phyloP scores from a whole-genome alignment of 2,797 vertebrate genomes.

The Cynodonichthys magdalenae region DNA sequence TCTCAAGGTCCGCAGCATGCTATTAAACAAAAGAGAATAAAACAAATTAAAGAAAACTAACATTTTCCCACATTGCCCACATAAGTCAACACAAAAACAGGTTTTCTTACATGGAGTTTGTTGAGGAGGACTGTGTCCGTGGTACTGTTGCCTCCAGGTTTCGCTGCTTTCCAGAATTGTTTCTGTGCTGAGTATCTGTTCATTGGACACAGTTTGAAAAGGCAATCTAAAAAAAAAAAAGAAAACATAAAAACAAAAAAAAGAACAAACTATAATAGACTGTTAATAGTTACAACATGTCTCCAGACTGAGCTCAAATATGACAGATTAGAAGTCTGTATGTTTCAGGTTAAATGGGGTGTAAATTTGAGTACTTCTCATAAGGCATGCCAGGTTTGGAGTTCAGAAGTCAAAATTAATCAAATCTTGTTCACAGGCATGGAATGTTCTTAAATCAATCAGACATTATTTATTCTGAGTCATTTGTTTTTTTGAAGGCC shows the following conservation, averaged over 20 bases:
- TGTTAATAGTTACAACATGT: background rate
- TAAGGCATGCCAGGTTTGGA: background rate
- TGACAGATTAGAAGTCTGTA: background rate
- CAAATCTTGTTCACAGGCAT: background rate
- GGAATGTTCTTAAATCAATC: background rate
- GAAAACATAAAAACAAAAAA: too few relatives aligned
- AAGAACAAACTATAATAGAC: background rate
- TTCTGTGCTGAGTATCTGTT: constrained; percentile 98
- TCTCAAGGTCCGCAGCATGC: constrained; percentile 97
- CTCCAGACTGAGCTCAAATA: background rate
- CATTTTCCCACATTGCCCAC: background rate
- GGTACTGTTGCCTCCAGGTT: constrained; percentile 94
- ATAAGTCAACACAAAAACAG: background rate
- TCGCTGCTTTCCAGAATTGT: constrained; percentile 99
- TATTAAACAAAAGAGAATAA: constrained; percentile 61
- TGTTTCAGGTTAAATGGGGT: background rate
- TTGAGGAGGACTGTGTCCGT: constrained; percentile 94
- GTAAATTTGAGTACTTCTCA: background rate
- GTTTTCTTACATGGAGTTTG: constrained; percentile 87
- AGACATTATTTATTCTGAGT: background rate
- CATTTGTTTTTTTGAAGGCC: background rate
- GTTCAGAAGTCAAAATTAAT: background rate
- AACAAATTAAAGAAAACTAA: background rate
- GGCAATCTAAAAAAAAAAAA: constrained; percentile 96
- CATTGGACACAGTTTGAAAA: constrained; percentile 98